A percentile compares a stretch with the other conserved stretches of the same genome.
phyloP scores from a whole-genome alignment of 2,888 invertebrate genomes.

The Galeruca laticollis region DNA sequence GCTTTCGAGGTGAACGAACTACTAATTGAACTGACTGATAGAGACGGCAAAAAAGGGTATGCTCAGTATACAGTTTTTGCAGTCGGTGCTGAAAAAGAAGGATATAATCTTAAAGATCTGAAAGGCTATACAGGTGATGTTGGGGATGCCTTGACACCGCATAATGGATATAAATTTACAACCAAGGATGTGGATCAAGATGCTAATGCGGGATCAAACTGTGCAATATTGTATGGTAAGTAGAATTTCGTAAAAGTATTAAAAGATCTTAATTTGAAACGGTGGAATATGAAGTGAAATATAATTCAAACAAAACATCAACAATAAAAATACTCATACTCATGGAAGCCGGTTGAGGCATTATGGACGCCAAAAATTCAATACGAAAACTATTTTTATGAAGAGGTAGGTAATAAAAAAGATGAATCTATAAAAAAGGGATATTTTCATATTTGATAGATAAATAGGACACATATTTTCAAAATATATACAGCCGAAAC shows the following conservation, averaged over 20 bases:
- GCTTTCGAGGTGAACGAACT: conserved; percentile 18
- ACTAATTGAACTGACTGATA: conserved; percentile 27
- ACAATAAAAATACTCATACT: no score
- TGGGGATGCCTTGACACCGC: conserved; percentile 24
- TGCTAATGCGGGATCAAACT: background rate
- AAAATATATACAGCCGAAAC: no score
- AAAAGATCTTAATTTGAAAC: no score
- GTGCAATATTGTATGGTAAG: conserved; percentile 22
- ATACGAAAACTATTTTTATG: background rate
- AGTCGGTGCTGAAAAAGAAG: conserved; percentile 21
- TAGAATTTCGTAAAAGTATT: background rate
- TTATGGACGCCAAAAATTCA: no score
- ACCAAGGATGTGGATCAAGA: conserved; percentile 31
- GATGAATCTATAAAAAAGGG: no score
- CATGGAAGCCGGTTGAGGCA: no score
- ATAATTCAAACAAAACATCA: no score
- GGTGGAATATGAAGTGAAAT: no score
- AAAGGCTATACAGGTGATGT: conserved; percentile 21
- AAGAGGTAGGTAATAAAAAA: no score
- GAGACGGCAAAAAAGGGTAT: conserved; percentile 19
- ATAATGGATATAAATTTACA: conserved; percentile 14
- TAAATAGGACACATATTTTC: no score
- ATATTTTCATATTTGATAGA: no score
- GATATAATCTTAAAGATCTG: conserved; percentile 26
- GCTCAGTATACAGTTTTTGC: conserved; percentile 25